Evolutionary conservation across 35 echinoderm and acorn worm genomes (phyloP).

Genomic region (Hemicentrotus pulcherrimus): DNA sequence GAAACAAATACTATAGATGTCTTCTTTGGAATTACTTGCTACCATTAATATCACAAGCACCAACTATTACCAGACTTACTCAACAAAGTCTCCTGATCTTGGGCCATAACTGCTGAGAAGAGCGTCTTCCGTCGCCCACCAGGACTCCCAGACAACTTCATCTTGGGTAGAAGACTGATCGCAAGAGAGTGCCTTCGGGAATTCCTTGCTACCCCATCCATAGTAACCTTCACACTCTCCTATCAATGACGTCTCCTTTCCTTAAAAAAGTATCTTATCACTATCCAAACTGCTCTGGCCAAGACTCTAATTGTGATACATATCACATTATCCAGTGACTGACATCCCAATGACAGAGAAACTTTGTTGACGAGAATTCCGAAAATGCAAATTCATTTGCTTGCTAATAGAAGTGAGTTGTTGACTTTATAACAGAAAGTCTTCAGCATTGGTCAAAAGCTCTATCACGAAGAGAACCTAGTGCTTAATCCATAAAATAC

Average conservation of each 20-base stretch:
- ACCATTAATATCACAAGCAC: no score
- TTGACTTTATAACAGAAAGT: constrained; percentile 32
- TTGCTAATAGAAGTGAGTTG: constrained; percentile 16
- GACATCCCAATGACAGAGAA: constrained; percentile 16
- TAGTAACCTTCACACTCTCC: constrained; percentile 27
- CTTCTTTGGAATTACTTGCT: no score
- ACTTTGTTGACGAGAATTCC: constrained; percentile 28
- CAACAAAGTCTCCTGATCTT: constrained; percentile 41
- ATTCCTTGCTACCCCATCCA: constrained; percentile 6
- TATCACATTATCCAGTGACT: neutral
- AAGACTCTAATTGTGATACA: neutral
- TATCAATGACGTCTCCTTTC: constrained; percentile 6
- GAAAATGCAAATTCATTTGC: constrained; percentile 33
- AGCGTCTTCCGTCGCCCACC: constrained; percentile 17
- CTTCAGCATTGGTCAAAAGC: neutral
- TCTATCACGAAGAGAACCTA: neutral
- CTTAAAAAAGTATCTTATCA: neutral
- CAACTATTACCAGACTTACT: neutral
- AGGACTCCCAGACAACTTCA: neutral
- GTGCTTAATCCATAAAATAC: neutral
- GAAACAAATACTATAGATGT: no score
- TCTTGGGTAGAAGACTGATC: neutral
- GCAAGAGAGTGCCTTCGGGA: neutral
- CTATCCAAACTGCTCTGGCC: neutral
- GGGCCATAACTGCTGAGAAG: neutral